Percentiles rank a stretch among this genome's conserved stretches.
phyloP scores from a whole-genome alignment of 2,888 invertebrate genomes.

The Microctonus hyperodae region DNA sequence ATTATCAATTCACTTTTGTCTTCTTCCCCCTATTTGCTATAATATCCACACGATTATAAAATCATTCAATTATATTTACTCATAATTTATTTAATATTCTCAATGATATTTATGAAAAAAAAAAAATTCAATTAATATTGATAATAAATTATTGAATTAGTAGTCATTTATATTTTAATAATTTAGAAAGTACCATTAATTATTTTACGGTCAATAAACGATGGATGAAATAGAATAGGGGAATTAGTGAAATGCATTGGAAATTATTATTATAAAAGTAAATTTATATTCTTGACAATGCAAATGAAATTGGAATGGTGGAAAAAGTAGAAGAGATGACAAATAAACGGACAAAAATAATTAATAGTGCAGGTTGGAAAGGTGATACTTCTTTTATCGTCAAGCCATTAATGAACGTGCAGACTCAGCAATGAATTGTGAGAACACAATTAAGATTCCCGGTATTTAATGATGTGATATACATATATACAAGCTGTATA shows the following conservation, averaged over 20 bases:
- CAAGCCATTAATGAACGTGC: conserved; percentile 22
- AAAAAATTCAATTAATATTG: conserved; percentile 1
- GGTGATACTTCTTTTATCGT: conserved; percentile 5
- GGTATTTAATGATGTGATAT: conserved; percentile 29
- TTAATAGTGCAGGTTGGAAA: background rate
- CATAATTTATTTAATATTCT: background rate
- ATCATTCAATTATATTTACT: no score
- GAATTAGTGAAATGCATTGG: background rate
- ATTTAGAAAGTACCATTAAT: conserved; percentile 2
- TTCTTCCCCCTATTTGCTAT: no score
- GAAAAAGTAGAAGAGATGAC: background rate
- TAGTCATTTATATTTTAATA: background rate
- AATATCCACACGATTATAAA: no score
- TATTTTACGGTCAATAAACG: background rate
- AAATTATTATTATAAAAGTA: background rate
- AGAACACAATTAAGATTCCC: conserved; percentile 31
- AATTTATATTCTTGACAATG: conserved; percentile 14
- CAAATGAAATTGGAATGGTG: background rate
- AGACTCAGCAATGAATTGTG: conserved; percentile 16
- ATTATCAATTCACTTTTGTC: no score
- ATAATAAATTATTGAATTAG: conserved; percentile 5
- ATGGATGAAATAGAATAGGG: background rate
- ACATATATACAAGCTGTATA: no score
- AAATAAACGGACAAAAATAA: background rate
- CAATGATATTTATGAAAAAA: background rate